Percentiles rank a stretch among this genome's conserved stretches.
These are phyloP conservation scores for Pammene fasciana DNA, from an alignment of 2,888 invertebrate genomes.

Conservation along the genomic window DNA sequence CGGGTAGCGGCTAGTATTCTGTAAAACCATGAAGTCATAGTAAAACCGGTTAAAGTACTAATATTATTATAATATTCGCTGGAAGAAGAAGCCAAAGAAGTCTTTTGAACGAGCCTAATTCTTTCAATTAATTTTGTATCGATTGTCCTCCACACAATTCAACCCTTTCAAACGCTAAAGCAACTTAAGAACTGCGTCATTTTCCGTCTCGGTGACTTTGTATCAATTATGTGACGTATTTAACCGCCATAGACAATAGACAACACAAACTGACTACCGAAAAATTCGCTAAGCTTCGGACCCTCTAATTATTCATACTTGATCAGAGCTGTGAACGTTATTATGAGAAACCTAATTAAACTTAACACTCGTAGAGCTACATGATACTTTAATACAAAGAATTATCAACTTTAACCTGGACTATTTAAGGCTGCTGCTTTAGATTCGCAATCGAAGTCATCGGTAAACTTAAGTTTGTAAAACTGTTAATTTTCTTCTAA, in stretches of 20 bases:
- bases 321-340: constrained; percentile 54
- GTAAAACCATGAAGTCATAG: too few species aligned
- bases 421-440: background rate
- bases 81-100: background rate
- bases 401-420: background rate
- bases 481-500: constrained; percentile 46
- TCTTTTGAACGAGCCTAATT: constrained; percentile 5
- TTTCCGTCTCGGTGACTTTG: constrained; percentile 50
- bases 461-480: constrained; percentile 20
- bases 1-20: too few species aligned
- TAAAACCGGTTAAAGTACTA: too few species aligned
- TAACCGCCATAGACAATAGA: constrained; percentile 25
- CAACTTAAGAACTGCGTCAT: constrained; percentile 42
- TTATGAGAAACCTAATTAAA: constrained; percentile 45
- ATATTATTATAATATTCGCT: background rate
- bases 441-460: background rate
- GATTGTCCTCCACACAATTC: constrained; percentile 13
- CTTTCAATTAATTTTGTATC: constrained; percentile 20
- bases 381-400: background rate
- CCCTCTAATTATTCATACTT: constrained; percentile 56
- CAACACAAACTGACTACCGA: constrained; percentile 46
- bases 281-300: constrained; percentile 44
- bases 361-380: background rate
- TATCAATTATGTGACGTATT: constrained; percentile 41
- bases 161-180: constrained; percentile 24